Evolutionary conservation across 2,113 vertebrate genomes (phyloP).

Genomic region (Ellobius talpinus): DNA sequence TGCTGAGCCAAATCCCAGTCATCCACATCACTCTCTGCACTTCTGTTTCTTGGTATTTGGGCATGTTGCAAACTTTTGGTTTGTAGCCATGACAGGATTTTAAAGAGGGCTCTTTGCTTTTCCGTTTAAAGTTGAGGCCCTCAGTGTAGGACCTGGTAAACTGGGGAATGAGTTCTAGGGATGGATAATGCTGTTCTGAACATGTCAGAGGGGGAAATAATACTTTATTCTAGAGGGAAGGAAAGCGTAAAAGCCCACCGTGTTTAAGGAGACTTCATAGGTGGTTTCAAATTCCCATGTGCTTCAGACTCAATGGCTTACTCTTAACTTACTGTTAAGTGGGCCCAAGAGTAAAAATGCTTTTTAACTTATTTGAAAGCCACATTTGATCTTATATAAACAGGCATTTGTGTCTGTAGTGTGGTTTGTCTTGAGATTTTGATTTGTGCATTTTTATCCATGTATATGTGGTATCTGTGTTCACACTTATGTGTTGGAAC

Average conservation of each 20-base stretch:
- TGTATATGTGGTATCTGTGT: neutral
- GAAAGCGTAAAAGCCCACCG: neutral
- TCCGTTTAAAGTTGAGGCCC: conserved; percentile 47
- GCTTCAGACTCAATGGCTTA: conserved; percentile 49
- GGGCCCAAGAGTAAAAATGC: neutral
- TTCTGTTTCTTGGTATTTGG: conserved; percentile 1
- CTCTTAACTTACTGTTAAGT: conserved; percentile 48
- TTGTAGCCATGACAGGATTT: neutral
- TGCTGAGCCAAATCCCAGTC: neutral
- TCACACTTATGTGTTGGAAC: neutral
- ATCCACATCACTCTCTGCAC: neutral
- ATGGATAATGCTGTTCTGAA: neutral
- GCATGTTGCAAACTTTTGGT: conserved; percentile 2
- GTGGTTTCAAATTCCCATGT: conserved; percentile 39
- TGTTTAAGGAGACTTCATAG: conserved; percentile 26
- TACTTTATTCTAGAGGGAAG: conserved; percentile 28
- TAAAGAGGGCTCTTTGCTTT: conserved; percentile 19
- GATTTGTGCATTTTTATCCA: neutral
- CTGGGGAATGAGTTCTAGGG: conserved; percentile 26
- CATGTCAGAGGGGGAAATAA: neutral
- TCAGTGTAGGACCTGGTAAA: conserved; percentile 25
- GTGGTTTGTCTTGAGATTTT: conserved; percentile 47
- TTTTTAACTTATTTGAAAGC: conserved; percentile 45
- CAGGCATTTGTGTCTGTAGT: neutral
- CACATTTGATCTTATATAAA: neutral